Conservation (phyloP, 2,113 vertebrate species). For the Callithrix jacchus region DNA sequence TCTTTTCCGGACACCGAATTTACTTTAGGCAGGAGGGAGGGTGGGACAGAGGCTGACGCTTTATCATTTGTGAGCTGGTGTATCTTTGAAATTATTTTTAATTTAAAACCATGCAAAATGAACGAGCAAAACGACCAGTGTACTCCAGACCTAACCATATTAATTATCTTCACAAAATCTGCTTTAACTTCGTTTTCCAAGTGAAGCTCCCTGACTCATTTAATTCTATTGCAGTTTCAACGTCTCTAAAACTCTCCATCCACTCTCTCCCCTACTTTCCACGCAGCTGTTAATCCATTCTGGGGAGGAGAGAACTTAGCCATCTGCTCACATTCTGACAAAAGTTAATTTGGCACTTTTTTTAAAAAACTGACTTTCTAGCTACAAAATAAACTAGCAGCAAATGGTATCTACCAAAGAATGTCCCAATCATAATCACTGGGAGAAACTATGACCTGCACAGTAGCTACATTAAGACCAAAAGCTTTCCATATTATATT, state of each 20-base stretch:
- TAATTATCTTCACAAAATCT: slow-evolving; percentile 31
- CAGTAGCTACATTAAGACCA: neutral
- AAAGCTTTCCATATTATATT: neutral
- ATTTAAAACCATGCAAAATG: slow-evolving; percentile 46
- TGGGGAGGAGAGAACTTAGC: slow-evolving; percentile 28
- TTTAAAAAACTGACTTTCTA: slow-evolving; percentile 22
- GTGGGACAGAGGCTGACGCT: neutral
- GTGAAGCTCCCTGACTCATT: slow-evolving; percentile 51
- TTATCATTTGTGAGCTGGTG: neutral
- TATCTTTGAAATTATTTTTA: slow-evolving; percentile 52
- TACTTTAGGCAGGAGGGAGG: neutral
- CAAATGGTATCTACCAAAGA: slow-evolving; percentile 52
- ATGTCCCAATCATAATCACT: neutral
- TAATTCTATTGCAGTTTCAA: slow-evolving; percentile 38
- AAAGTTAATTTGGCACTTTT: slow-evolving; percentile 72
- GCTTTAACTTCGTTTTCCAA: slow-evolving; percentile 30
- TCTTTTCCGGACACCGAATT: slow-evolving; percentile 3
- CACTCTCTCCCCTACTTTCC: neutral
- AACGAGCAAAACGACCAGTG: slow-evolving; percentile 31
- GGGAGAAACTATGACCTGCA: slow-evolving; percentile 42
- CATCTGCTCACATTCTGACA: slow-evolving; percentile 72
- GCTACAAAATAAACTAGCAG: slow-evolving; percentile 61
- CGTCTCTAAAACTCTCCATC: slow-evolving; percentile 17
- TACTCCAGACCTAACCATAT: slow-evolving; percentile 12
- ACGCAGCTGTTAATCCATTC: slow-evolving; percentile 40